phyloP scores from a whole-genome alignment of 2,888 invertebrate genomes.

The Troides aeacus region DNA sequence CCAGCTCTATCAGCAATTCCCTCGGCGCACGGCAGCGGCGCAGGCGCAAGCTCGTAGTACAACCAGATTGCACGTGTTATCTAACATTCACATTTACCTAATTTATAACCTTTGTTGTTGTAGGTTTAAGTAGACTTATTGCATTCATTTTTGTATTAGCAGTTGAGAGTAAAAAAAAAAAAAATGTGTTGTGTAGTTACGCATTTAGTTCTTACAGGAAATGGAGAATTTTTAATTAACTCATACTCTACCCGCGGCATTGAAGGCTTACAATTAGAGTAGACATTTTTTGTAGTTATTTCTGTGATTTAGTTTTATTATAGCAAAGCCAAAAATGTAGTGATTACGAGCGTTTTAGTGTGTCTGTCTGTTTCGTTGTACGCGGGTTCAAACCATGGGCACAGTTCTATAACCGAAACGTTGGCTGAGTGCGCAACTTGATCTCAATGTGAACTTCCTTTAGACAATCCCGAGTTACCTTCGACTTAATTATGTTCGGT shows the following conservation, averaged over 20 bases:
- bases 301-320: conserved; percentile 74
- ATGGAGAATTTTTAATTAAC: conserved; percentile 6
- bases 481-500: conserved; percentile 74
- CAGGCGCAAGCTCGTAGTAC: conserved; percentile 60
- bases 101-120: conserved; percentile 76
- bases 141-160: conserved; percentile 56
- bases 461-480: conserved; percentile 71
- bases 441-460: conserved; percentile 73
- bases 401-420: conserved; percentile 29
- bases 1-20: not conserved
- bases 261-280: conserved; percentile 7
- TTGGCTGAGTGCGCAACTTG: conserved; percentile 50
- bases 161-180: conserved; percentile 44
- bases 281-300: conserved; percentile 45
- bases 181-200: conserved; percentile 18
- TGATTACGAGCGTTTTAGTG: conserved; percentile 36
- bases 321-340: conserved; percentile 71
- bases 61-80: conserved; percentile 75
- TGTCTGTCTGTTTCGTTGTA: conserved; percentile 13
- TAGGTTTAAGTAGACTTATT: conserved; percentile 66
- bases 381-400: conserved; percentile 1
- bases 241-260: conserved; percentile 14
- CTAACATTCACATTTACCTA: conserved; percentile 70
- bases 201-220: conserved; percentile 20
- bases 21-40: conserved; percentile 41